Percentiles rank a stretch among this genome's conserved stretches.
Evolutionary conservation across 2,888 invertebrate genomes (phyloP).

Genomic region (Pinctada fucata): DNA sequence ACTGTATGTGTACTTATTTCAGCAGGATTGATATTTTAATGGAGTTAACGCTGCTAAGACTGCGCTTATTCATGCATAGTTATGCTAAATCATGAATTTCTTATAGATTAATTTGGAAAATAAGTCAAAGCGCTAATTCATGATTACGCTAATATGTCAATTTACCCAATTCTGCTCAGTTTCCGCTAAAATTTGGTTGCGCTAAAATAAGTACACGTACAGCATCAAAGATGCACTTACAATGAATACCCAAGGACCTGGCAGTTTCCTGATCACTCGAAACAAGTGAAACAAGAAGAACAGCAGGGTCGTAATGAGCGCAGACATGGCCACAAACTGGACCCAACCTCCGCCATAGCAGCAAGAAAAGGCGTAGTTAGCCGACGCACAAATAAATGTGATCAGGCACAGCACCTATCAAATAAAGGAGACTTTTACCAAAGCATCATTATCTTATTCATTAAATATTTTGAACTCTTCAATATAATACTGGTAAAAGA

Average conservation of each 20-base stretch:
- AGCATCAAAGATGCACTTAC: constrained; percentile 56
- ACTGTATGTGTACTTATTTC: too few species aligned
- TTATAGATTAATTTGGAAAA: too few species aligned
- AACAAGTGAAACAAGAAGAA: constrained; percentile 68
- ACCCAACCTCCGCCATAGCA: constrained; percentile 69
- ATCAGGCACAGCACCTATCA: constrained; percentile 67
- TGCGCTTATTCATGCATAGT: too few species aligned
- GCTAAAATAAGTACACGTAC: too few species aligned
- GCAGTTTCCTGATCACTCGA: constrained; percentile 64
- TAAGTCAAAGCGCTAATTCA: too few species aligned
- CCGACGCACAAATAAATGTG: constrained; percentile 67
- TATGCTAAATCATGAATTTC: too few species aligned
- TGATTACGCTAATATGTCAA: too few species aligned
- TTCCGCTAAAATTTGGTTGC: too few species aligned
- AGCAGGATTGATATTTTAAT: too few species aligned
- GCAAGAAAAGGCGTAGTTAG: constrained; percentile 46
- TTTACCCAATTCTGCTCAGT: too few species aligned
- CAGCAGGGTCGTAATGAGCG: constrained; percentile 62
- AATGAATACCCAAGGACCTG: constrained; percentile 69
- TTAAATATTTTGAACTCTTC: not conserved
- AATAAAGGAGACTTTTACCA: constrained; percentile 7
- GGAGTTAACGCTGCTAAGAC: too few species aligned
- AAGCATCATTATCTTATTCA: not conserved
- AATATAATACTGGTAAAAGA: too few species aligned
- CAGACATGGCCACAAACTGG: constrained; percentile 71